phyloP scores from a whole-genome alignment of 2,113 vertebrate genomes.

The Arenaria interpres region DNA sequence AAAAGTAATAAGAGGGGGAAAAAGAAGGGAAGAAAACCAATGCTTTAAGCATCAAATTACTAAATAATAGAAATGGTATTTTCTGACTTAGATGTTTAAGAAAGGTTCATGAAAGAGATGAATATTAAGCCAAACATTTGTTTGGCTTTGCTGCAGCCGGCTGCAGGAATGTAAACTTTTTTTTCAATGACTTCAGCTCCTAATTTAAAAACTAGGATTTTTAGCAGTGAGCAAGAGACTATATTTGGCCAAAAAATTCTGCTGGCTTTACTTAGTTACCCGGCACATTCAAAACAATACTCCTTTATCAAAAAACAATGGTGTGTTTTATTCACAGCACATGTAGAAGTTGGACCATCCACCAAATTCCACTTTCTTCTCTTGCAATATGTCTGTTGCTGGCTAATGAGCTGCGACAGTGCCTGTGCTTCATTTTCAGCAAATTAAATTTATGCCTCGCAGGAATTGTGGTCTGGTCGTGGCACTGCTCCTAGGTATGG shows the following conservation, averaged over 20 bases:
- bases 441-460: constrained; percentile 75
- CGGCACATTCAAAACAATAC: constrained; percentile 79
- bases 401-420: constrained; percentile 74
- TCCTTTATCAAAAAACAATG: constrained; percentile 82
- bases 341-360: constrained; percentile 75
- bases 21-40: not conserved
- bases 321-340: constrained; percentile 79
- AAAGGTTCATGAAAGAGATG: constrained; percentile 70
- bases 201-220: constrained; percentile 79
- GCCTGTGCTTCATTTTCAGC: constrained; percentile 77
- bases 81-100: constrained; percentile 69
- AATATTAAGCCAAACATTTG: constrained; percentile 78
- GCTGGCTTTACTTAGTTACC: constrained; percentile 74
- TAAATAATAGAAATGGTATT: constrained; percentile 68
- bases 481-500: constrained; percentile 76
- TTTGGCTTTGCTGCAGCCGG: constrained; percentile 73
- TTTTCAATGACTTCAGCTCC: constrained; percentile 78
- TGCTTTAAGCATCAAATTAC: constrained; percentile 49
- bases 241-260: constrained; percentile 86
- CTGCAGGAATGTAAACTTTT: constrained; percentile 80
- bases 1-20: not conserved
- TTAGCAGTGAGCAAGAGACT: constrained; percentile 78
- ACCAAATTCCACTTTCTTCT: constrained; percentile 76
- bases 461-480: constrained; percentile 76
- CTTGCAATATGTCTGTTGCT: constrained; percentile 68